Evolutionary conservation across 2,113 vertebrate genomes (phyloP).

Genomic region (Mohoua ochrocephala): DNA sequence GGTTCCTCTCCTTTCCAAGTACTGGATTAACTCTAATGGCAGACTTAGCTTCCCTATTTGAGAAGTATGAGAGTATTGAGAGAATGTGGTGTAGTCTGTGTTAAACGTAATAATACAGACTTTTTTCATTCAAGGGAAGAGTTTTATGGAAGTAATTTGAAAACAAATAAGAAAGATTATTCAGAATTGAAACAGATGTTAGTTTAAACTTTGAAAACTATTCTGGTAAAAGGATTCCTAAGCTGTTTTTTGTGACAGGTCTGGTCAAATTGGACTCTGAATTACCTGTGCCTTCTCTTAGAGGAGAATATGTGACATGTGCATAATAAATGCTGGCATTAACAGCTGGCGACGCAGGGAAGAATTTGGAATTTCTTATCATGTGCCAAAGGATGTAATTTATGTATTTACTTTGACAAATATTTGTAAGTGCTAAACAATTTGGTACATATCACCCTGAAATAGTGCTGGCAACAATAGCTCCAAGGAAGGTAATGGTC

Average conservation of each 20-base stretch:
- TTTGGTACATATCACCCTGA: not conserved
- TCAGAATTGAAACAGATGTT: slow-evolving; percentile 72
- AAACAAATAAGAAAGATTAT: slow-evolving; percentile 49
- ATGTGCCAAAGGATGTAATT: not conserved
- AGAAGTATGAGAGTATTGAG: not conserved
- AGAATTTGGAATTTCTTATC: not conserved
- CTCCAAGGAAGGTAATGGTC: not conserved
- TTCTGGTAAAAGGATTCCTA: not conserved
- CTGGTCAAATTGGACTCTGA: not conserved
- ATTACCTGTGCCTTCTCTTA: not conserved
- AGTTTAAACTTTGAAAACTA: not conserved
- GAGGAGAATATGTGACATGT: not conserved
- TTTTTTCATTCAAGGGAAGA: not conserved
- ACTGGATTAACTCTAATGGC: not conserved
- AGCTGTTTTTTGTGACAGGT: not conserved
- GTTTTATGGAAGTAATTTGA: slow-evolving; percentile 53
- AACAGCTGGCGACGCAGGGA: not conserved
- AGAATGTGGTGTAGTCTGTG: not conserved
- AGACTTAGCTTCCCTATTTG: slow-evolving; percentile 17
- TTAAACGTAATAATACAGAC: not conserved
- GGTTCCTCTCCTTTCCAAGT: not conserved
- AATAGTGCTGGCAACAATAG: not conserved
- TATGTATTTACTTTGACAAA: not conserved
- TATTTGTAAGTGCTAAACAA: not conserved
- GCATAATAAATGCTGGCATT: not conserved